Evolutionary conservation across 2,797 vertebrate genomes (phyloP), one percentile per base, ranked within the genome.

Genomic region (Tangara arthus): DNA sequence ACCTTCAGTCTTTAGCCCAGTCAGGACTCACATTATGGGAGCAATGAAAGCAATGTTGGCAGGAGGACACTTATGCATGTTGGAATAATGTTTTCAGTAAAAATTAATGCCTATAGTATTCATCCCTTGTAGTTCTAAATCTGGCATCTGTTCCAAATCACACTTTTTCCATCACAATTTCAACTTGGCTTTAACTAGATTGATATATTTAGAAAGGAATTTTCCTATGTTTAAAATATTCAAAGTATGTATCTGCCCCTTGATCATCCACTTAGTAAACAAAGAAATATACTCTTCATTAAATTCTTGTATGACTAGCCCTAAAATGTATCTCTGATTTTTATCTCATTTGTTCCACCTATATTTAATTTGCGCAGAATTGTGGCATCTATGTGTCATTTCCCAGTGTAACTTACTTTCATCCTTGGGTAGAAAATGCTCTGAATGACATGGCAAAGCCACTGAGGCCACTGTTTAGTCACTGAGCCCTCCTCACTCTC

Each of bases 1-100:
- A 10, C 3, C 15, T 81, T 92, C 21, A 55, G 17, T 50, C 30
- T 46, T 77, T 55, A 78, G 19, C 28, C 28, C 30, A 47, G 22
- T 35, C 20, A 89, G 2, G 9, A 7, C 7, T 66, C 8, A 16
- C 7, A 6, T 16, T 87, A 87, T 6, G 1, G 34, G 64, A 27
- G 1, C 35, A 87, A 18, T 35, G 2, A 68, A 84, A 84, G 32
- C 12, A 42, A 15, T 35, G 11, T 11, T 17, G 32, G 4, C 1
- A 1, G 30, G 50, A 32, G 46, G 18, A 46, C 8, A 35, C 8
- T 53, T 15, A 3, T 3, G 12, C 0, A 0, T n/a, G 9, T 61
- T 80, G 23, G 17, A 47, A 9, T 34, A 65, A 35, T 2, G 2
- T n/a, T 81, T 66, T 49, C 63, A 52, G 46, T 49, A 24, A 8